Conservation (phyloP, 92 coral and sea anemone species). For the Zoanthus sansibaricus region DNA sequence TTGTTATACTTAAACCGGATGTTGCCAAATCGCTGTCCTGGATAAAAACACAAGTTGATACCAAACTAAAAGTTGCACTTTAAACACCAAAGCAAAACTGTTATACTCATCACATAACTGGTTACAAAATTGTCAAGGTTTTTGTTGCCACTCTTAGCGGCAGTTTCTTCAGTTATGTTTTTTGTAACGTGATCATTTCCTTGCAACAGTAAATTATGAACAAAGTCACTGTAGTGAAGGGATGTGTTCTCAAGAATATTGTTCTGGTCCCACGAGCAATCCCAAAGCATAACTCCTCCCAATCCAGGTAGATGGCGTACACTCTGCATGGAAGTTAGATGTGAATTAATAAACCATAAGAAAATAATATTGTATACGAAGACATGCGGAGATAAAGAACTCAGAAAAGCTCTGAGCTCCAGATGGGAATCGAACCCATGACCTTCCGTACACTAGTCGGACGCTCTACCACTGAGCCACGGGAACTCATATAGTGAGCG, state of each 20-base stretch:
- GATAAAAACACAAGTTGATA: background rate
- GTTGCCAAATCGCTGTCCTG: background rate
- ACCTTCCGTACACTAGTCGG: too few species aligned
- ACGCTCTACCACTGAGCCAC: too few species aligned
- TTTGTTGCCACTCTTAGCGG: background rate
- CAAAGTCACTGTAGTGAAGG: constrained; percentile 31
- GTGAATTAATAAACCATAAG: background rate
- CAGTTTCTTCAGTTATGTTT: background rate
- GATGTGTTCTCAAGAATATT: constrained; percentile 4
- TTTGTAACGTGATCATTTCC: background rate
- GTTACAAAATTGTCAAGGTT: background rate
- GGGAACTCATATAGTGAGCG: too few species aligned
- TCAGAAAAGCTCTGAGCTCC: too few species aligned
- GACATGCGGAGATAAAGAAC: too few species aligned
- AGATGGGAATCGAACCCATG: too few species aligned
- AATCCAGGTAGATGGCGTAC: constrained; percentile 13
- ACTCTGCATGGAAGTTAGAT: background rate
- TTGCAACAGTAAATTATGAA: background rate
- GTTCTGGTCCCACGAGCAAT: constrained; percentile 44
- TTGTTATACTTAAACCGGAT: background rate
- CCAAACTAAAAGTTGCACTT: too few species aligned
- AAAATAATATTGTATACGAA: too few species aligned
- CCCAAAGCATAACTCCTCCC: constrained; percentile 48
- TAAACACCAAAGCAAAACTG: too few species aligned
- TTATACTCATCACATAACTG: background rate